Conservation (phyloP, 2,888 invertebrate genomes). For the Coelopa pilipes region DNA sequence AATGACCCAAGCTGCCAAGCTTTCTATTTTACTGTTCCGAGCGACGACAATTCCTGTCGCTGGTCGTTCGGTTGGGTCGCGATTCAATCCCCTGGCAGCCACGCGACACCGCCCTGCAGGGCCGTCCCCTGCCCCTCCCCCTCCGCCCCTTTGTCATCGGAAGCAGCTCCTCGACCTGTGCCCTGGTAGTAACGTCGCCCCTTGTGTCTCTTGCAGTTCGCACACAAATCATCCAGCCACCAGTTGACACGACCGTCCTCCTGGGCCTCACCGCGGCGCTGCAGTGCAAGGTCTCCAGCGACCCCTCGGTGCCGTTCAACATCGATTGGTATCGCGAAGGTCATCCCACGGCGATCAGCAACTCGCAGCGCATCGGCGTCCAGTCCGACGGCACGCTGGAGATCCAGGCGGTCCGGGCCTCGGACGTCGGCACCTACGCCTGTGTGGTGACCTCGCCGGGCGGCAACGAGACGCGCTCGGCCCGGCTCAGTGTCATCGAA, state of each 20-base stretch:
- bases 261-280: constrained; percentile 92
- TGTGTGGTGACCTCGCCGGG: constrained; percentile 89
- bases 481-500: constrained; percentile 89
- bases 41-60: too few relatives aligned
- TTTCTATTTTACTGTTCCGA: too few relatives aligned
- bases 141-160: too few relatives aligned
- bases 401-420: constrained; percentile 87
- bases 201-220: constrained; percentile 75
- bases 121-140: too few relatives aligned
- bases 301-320: constrained; percentile 86
- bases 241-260: constrained; percentile 90
- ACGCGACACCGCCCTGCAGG: too few relatives aligned
- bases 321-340: constrained; percentile 90
- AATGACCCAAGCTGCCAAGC: too few relatives aligned
- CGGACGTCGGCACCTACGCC: constrained; percentile 93
- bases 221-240: constrained; percentile 93
- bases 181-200: too few relatives aligned
- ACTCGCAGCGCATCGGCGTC: constrained; percentile 78
- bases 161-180: too few relatives aligned
- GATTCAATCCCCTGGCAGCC: too few relatives aligned
- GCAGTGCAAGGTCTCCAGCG: constrained; percentile 93
- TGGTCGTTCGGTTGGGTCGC: too few relatives aligned
- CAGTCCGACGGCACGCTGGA: constrained; percentile 85
- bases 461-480: constrained; percentile 91
- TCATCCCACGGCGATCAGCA: constrained; percentile 73